Percentiles rank a stretch among this genome's conserved stretches.
Conservation (phyloP, 2,797 vertebrate species). For the Dryobates pubescens region DNA sequence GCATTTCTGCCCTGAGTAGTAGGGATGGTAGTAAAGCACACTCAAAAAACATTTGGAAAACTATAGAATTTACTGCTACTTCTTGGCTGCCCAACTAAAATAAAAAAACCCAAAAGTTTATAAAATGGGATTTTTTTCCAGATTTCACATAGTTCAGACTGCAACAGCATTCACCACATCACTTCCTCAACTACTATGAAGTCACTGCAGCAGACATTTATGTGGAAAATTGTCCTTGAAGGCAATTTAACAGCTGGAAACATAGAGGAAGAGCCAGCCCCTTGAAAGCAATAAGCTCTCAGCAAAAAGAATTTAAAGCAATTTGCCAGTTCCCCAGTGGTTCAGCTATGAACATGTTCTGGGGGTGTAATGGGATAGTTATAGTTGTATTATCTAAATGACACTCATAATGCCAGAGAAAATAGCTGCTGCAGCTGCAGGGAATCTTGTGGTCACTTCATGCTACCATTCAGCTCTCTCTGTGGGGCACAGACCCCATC, state of each 20-base stretch:
- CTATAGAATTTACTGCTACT: neutral
- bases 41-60: neutral
- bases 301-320: conserved; percentile 32
- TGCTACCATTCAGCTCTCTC: neutral
- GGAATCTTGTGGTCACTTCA: neutral
- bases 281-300: conserved; percentile 23
- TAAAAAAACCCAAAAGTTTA: neutral
- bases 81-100: neutral
- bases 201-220: neutral
- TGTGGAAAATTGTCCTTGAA: neutral
- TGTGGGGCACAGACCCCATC: too few relatives aligned
- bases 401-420: neutral
- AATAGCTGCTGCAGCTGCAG: neutral
- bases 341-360: conserved; percentile 10
- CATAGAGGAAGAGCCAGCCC: conserved; percentile 1
- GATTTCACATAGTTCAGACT: neutral
- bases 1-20: neutral
- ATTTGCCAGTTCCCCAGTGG: conserved; percentile 14
- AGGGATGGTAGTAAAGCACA: neutral
- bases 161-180: neutral
- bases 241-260: conserved; percentile 36
- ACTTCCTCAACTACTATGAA: neutral
- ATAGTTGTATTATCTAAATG: conserved; percentile 41
- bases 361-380: conserved; percentile 19
- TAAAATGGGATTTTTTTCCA: neutral